Evolutionary conservation across 2,113 vertebrate genomes (phyloP).

Genomic region (Ochotona princeps): DNA sequence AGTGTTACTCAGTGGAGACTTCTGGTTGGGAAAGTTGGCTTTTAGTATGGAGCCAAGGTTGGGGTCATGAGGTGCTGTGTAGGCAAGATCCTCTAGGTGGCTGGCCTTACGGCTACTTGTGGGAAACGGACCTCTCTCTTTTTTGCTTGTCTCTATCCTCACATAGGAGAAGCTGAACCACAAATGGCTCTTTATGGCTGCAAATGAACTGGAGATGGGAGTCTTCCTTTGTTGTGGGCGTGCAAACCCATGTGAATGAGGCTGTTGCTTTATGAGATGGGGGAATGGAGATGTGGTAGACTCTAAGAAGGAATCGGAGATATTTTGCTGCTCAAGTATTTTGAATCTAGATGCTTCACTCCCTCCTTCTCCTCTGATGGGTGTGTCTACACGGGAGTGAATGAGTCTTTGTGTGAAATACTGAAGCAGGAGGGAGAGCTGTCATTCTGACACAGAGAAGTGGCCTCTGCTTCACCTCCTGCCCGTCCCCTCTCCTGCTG

Average conservation of each 20-base stretch:
- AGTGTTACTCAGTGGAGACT: background rate
- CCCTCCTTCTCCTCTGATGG: background rate
- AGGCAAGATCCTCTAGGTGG: background rate
- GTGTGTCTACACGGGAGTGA: background rate
- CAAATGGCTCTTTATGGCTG: background rate
- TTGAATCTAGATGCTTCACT: background rate
- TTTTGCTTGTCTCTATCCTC: background rate
- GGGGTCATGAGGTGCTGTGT: background rate
- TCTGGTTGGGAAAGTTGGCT: too few relatives aligned
- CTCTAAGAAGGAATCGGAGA: background rate
- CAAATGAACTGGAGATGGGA: background rate
- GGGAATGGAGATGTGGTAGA: background rate
- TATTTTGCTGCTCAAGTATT: background rate
- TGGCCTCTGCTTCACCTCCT: background rate
- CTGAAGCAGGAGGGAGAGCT: background rate
- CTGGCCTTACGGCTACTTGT: background rate
- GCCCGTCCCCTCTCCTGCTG: background rate
- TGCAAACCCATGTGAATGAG: rapidly evolving
- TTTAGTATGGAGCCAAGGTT: background rate
- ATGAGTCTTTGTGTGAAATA: background rate
- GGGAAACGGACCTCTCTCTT: background rate
- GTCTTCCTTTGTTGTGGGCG: background rate
- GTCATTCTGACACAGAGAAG: background rate
- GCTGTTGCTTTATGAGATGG: background rate
- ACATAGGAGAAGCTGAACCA: background rate